Percentiles rank a stretch among this genome's conserved stretches.
Evolutionary conservation across 2,797 vertebrate genomes (phyloP).

Genomic region (Graptemys geographica): DNA sequence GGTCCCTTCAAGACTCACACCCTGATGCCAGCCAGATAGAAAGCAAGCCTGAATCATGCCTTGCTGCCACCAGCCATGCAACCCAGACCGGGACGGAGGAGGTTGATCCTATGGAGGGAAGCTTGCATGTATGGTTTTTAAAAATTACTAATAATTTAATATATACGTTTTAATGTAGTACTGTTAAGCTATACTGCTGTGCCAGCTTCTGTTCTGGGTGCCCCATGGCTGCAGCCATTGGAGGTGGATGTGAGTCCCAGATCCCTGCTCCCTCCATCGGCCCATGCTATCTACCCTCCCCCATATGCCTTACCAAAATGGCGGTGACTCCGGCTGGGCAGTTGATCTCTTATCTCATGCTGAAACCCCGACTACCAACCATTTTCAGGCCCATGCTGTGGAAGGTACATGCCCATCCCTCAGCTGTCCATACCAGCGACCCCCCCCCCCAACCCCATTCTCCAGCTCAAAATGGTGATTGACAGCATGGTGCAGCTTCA

Average conservation of each 20-base stretch:
- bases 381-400: not conserved
- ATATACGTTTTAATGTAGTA: not conserved
- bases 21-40: not conserved
- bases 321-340: not conserved
- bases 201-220: too few relatives aligned
- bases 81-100: not conserved
- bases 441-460: not conserved
- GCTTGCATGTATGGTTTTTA: not conserved
- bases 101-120: not conserved
- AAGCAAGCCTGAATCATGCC: too few relatives aligned
- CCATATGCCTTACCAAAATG: not conserved
- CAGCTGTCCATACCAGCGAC: not conserved
- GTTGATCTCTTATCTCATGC: not conserved
- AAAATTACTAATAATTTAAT: not conserved
- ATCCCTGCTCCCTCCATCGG: not conserved
- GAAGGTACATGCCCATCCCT: not conserved
- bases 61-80: not conserved
- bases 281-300: too few relatives aligned
- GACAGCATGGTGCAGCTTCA: not conserved
- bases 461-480: not conserved
- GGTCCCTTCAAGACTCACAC: not conserved
- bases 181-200: not conserved
- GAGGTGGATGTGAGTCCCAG: not conserved
- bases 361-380: not conserved
- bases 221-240: not conserved